phyloP scores from a whole-genome alignment of 2,888 invertebrate species.

The Cerastoderma edule region DNA sequence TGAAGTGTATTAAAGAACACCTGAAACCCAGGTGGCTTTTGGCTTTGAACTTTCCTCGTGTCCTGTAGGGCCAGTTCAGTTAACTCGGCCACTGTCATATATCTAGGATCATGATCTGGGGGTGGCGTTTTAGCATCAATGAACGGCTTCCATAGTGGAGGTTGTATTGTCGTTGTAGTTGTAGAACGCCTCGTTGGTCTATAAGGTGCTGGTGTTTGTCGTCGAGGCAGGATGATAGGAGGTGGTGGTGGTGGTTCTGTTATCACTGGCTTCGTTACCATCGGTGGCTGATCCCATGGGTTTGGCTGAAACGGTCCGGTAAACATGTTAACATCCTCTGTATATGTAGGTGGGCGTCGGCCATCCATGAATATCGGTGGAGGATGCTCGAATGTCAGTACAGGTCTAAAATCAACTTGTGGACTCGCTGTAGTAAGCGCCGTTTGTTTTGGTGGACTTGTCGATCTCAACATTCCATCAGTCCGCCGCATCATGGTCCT shows the following conservation, averaged over 20 bases:
- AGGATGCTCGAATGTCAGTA: slow-evolving; percentile 34
- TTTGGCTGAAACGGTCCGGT: neutral
- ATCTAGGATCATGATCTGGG: slow-evolving; percentile 25
- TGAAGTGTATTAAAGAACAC: slow-evolving; percentile 34
- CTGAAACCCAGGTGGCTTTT: slow-evolving; percentile 26
- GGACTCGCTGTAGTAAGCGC: too few relatives aligned
- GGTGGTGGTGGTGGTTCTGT: slow-evolving; percentile 44
- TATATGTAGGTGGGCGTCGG: slow-evolving; percentile 21
- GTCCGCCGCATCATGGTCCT: too few relatives aligned
- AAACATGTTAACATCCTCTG: neutral
- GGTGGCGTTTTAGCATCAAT: neutral
- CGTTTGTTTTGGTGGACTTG: too few relatives aligned
- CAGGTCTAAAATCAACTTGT: too few relatives aligned
- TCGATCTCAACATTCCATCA: too few relatives aligned
- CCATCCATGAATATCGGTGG: slow-evolving; percentile 44
- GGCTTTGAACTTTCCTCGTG: neutral
- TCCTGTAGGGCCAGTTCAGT: slow-evolving; percentile 38
- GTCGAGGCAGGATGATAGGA: slow-evolving; percentile 12
- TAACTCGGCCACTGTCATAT: slow-evolving; percentile 47
- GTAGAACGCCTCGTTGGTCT: neutral
- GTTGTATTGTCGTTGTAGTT: neutral
- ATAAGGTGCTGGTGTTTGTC: neutral
- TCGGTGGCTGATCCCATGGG: neutral
- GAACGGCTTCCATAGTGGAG: neutral
- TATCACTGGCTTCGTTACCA: neutral